Conservation (phyloP, 1,140 invertebrate species). For the Ceratina japonica region DNA sequence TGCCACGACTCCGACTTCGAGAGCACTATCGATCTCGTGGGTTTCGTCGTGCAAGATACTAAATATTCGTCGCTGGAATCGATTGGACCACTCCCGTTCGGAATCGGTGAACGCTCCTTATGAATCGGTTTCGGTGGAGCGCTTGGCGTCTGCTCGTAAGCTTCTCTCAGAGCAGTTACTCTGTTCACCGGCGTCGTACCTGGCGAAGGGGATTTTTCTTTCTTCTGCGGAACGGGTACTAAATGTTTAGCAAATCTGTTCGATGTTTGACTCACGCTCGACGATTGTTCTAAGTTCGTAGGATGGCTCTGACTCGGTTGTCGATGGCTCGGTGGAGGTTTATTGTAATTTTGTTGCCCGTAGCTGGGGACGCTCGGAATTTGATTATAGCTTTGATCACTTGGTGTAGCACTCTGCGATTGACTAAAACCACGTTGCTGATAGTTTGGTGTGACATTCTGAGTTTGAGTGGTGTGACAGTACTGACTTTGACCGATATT, state of each 20-base stretch:
- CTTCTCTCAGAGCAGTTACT: constrained; percentile 48
- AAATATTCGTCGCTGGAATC: constrained; percentile 77
- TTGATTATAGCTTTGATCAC: not conserved
- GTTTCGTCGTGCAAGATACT: constrained; percentile 70
- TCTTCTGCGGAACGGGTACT: constrained; percentile 15
- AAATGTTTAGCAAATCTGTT: constrained; percentile 17
- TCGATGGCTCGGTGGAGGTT: not conserved
- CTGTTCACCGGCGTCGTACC: constrained; percentile 52
- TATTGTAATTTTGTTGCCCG: not conserved
- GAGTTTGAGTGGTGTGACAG: constrained; percentile 7
- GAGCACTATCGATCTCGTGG: constrained; percentile 78
- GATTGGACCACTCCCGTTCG: constrained; percentile 57
- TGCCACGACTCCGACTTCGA: constrained; percentile 91
- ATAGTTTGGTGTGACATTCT: not conserved
- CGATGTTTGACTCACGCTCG: not conserved
- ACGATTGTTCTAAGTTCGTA: constrained; percentile 19
- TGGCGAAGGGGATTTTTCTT: constrained; percentile 39
- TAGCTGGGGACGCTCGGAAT: not conserved
- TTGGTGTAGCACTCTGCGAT: not conserved
- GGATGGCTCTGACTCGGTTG: not conserved
- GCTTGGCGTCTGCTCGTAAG: constrained; percentile 46
- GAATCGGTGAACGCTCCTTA: constrained; percentile 57
- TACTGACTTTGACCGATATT: not conserved
- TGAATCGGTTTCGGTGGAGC: constrained; percentile 16
- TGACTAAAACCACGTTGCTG: not conserved